phyloP scores from a whole-genome alignment of 1,140 invertebrate species.

The Macrostomum lignano region DNA sequence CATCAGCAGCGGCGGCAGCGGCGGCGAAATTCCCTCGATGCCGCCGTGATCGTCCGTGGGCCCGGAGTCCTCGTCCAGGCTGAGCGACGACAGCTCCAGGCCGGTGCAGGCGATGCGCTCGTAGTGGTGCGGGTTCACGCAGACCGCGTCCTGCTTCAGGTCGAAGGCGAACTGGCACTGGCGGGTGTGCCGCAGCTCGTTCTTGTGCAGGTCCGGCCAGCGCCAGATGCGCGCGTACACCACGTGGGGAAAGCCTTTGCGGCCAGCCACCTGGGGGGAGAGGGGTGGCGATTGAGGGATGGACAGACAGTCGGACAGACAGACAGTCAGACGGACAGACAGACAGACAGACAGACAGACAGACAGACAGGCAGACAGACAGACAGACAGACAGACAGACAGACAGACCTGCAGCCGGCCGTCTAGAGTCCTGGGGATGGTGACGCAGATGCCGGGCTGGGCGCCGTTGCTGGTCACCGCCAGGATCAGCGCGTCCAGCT shows the following conservation, averaged over 20 bases:
- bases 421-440: conserved; percentile 90
- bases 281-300: too few relatives aligned
- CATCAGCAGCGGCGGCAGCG: too few relatives aligned
- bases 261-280: conserved; percentile 39
- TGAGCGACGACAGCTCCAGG: too few relatives aligned
- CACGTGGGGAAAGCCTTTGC: conserved; percentile 85
- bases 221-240: conserved; percentile 86
- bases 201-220: conserved; percentile 86
- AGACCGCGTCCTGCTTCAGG: conserved; percentile 44
- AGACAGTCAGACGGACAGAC: too few relatives aligned
- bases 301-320: too few relatives aligned
- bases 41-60: too few relatives aligned
- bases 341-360: too few relatives aligned
- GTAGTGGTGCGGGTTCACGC: conserved; percentile 92
- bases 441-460: conserved; percentile 89
- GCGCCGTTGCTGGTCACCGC: conserved; percentile 87
- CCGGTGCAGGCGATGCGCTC: conserved; percentile 44
- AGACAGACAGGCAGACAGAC: too few relatives aligned
- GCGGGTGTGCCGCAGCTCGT: conserved; percentile 76
- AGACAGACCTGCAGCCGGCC: conserved; percentile 70
- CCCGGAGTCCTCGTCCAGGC: too few relatives aligned
- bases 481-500: conserved; percentile 79
- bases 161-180: conserved; percentile 44
- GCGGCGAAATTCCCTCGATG: too few relatives aligned
- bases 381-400: too few relatives aligned